Base-by-base conservation (phyloP, 2,888 invertebrate species). In the Lepidonotus clava region DNA sequence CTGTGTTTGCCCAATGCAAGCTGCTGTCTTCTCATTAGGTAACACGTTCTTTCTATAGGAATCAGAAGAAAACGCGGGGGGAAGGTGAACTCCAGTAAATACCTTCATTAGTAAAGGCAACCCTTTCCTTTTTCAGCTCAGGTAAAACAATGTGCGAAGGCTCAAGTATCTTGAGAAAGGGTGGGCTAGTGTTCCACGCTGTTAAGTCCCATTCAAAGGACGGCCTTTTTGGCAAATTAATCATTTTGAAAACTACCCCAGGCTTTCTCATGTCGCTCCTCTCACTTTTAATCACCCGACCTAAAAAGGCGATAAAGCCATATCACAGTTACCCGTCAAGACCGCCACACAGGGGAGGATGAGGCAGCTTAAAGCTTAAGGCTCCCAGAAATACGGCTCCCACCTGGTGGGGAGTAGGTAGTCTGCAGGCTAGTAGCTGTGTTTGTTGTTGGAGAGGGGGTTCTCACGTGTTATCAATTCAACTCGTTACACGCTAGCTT, bases 61-160 rank as follows among this genome's bases (percentile, higher is more conserved):
- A 53, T 53, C 4, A n/a, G 53, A 18, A 53, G 53, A 11, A n/a
- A 53, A 53, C 53, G n/a, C n/a, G 53, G n/a, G n/a, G n/a, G n/a
- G n/a, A 61, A 61, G 28, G 2, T 28, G 28, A 61, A 61, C 61
- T 61, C 28, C 61, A 24, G 61, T 61, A 61, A 61, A 61, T 61
- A 24, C 61, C 61, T 61, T 61, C 61, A 61, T 61, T 61, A 61
- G 61, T 61, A 61, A 61, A 28, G 28, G 61, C 28, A 61, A 61
- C 24, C 61, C 61, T 61, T 61, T 53, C 53, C 21, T 2, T 11
- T 53, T 53, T 61, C 28, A n/a, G 28, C 24, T 0, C 4, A 32
- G 61, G 61, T n/a, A 1, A 61, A 61, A 61, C 61, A 61, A 28
- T n/a, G 61, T 61, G 28, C 28, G 61, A 11, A 2, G 61, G 28